These are phyloP conservation scores for Hydrozoanthus gracilis DNA, from an alignment of 92 coral and sea anemone genomes.

Conservation along the genomic window DNA sequence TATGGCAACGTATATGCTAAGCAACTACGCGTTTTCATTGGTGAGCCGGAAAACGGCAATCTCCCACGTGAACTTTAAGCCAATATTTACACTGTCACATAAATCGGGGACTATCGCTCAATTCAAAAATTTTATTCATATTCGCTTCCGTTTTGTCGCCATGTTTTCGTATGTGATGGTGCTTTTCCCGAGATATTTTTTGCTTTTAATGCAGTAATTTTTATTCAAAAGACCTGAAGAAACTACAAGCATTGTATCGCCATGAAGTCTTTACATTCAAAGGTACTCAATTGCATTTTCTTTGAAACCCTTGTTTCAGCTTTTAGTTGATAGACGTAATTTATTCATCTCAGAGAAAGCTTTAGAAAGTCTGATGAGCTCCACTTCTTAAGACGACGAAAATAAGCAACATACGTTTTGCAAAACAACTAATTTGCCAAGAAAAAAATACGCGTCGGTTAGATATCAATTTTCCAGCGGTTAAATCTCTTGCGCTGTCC, in stretches of 20 bases:
- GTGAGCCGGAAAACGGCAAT: not conserved
- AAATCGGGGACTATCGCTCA: not conserved
- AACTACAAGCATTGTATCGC: not conserved
- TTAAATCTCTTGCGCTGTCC: too few species aligned
- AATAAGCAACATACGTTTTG: too few species aligned
- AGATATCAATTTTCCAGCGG: too few species aligned
- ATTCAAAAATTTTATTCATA: constrained; percentile 16
- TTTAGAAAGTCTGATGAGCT: too few species aligned
- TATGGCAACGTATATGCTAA: constrained; percentile 12
- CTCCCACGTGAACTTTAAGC: constrained; percentile 6
- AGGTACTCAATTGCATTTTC: too few species aligned
- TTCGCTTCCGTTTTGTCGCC: constrained; percentile 19
- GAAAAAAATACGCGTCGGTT: too few species aligned
- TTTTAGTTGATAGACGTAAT: too few species aligned
- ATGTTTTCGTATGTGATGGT: constrained; percentile 14
- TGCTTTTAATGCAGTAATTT: not conserved
- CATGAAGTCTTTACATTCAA: not conserved
- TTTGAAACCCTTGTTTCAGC: too few species aligned
- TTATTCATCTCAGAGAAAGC: too few species aligned
- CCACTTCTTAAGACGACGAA: too few species aligned
- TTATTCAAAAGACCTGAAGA: constrained; percentile 1
- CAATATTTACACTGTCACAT: constrained; percentile 32
- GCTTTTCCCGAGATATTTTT: not conserved
- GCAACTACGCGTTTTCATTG: constrained; percentile 5
- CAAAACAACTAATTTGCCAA: too few species aligned